phyloP scores from a whole-genome alignment of 1,140 invertebrate genomes.

The Popillia japonica region DNA sequence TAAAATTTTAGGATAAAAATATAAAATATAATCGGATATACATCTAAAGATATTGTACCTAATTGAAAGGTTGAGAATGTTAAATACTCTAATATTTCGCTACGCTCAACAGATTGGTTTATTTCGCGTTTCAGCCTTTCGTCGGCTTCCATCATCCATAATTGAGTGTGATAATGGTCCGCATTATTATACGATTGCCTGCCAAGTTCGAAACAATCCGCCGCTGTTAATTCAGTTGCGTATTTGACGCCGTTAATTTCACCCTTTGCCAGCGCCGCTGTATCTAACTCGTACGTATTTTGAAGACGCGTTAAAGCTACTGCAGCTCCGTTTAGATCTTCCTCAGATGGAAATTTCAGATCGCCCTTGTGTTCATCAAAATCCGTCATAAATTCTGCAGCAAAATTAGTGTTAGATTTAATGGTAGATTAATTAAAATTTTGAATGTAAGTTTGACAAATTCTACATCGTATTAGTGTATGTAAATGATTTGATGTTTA shows the following conservation, averaged over 20 bases:
- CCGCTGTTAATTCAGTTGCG: conserved; percentile 77
- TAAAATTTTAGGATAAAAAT: conserved; percentile 62
- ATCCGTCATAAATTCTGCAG: conserved; percentile 63
- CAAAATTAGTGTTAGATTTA: too few species aligned
- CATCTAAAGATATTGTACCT: conserved; percentile 64
- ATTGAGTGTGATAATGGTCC: conserved; percentile 92
- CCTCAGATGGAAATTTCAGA: conserved; percentile 85
- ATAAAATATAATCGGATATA: background rate
- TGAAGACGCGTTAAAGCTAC: conserved; percentile 94
- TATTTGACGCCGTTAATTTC: conserved; percentile 86
- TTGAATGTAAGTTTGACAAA: too few species aligned
- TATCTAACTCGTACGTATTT: conserved; percentile 94
- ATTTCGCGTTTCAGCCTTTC: conserved; percentile 72
- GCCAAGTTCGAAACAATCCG: conserved; percentile 96
- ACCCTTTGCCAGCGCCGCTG: conserved; percentile 87
- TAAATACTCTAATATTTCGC: conserved; percentile 94
- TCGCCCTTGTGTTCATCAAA: conserved; percentile 71
- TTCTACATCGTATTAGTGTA: too few species aligned
- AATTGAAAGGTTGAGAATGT: conserved; percentile 94
- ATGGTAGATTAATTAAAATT: too few species aligned
- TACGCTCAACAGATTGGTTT: conserved; percentile 73
- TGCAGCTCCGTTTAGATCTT: conserved; percentile 94
- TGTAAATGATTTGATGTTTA: too few species aligned
- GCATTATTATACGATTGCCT: conserved; percentile 92
- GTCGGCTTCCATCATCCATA: conserved; percentile 96